Conservation (phyloP, 2,888 invertebrate species). For the Actias luna region DNA sequence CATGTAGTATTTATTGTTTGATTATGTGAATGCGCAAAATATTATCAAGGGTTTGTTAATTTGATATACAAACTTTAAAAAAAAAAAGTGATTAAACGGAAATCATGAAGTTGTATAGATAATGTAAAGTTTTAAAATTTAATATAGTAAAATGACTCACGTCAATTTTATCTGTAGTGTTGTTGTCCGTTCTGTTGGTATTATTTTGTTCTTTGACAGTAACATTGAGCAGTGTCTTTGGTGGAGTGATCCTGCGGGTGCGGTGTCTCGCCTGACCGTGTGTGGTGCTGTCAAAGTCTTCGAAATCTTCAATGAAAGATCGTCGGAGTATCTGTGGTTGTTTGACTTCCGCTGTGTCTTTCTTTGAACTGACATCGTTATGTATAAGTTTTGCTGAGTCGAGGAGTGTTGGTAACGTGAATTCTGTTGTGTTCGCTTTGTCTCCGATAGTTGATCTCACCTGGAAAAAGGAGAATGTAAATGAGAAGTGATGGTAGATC, state of each 20-base stretch:
- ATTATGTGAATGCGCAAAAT: no score
- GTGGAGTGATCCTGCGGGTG: slow-evolving; percentile 49
- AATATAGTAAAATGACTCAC: not conserved
- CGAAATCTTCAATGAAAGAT: slow-evolving; percentile 43
- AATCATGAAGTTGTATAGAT: no score
- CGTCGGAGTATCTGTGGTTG: slow-evolving; percentile 60
- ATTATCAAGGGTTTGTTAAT: no score
- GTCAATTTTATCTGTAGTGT: slow-evolving; percentile 24
- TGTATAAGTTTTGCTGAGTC: slow-evolving; percentile 85
- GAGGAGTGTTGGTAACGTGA: slow-evolving; percentile 84
- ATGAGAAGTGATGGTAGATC: not conserved
- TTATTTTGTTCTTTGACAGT: slow-evolving; percentile 39
- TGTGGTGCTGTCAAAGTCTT: slow-evolving; percentile 47
- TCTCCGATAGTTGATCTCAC: slow-evolving; percentile 83
- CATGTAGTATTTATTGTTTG: no score
- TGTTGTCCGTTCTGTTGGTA: slow-evolving; percentile 31
- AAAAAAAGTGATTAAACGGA: no score
- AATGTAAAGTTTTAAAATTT: not conserved
- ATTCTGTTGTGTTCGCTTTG: slow-evolving; percentile 77
- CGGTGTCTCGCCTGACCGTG: slow-evolving; percentile 34
- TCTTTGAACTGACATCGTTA: slow-evolving; percentile 69
- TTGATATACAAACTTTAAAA: no score
- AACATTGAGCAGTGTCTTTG: slow-evolving; percentile 38
- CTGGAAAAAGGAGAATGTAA: slow-evolving; percentile 54
- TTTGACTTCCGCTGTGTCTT: slow-evolving; percentile 59